Percentiles rank a stretch among this genome's conserved stretches.
Evolutionary conservation across 2,113 vertebrate species (phyloP).

Genomic region (Eubucco bourcierii): DNA sequence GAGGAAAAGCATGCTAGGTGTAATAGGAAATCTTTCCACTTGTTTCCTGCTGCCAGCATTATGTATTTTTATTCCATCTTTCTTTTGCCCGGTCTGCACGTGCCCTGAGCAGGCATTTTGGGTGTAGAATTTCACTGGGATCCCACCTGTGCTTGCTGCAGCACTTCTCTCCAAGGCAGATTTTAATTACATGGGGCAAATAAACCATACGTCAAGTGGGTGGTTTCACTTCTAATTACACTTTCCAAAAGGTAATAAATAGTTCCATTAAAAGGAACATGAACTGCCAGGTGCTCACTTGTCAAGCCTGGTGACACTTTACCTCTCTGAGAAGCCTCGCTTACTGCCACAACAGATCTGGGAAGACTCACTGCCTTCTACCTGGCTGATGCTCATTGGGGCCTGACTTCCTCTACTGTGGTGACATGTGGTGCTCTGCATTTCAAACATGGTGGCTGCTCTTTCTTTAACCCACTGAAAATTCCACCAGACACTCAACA

Average conservation of each 20-base stretch:
- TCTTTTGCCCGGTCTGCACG: neutral
- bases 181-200: neutral
- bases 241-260: neutral
- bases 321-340: neutral
- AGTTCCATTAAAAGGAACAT: neutral
- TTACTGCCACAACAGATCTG: neutral
- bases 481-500: neutral
- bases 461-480: neutral
- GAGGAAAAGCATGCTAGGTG: neutral
- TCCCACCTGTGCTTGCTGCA: neutral
- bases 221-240: constrained; percentile 15
- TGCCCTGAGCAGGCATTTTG: neutral
- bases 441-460: neutral
- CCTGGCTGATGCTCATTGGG: accelerated
- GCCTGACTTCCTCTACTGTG: neutral
- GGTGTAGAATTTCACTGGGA: neutral
- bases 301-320: neutral
- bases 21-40: neutral
- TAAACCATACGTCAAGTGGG: neutral
- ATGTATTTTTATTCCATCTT: neutral
- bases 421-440: accelerated
- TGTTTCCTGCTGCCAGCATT: neutral
- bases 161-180: neutral
- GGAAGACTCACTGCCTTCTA: neutral
- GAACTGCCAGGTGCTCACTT: neutral